Percentiles rank a stretch among this genome's conserved stretches.
Evolutionary conservation across 1,140 invertebrate genomes (phyloP).

Genomic region (Dufourea novaeangliae): DNA sequence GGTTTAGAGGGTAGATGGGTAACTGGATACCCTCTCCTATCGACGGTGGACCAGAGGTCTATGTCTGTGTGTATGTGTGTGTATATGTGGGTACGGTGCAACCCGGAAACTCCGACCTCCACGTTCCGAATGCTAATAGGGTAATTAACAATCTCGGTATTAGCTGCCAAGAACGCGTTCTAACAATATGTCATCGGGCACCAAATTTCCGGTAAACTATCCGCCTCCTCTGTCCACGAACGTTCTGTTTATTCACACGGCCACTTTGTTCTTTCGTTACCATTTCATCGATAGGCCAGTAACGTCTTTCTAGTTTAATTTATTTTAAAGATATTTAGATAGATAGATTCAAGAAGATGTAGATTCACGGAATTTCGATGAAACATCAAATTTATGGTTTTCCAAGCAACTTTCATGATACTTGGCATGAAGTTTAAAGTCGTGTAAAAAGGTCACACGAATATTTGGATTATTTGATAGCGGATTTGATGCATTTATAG

Average conservation of each 20-base stretch:
- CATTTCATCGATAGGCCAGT: too few species aligned
- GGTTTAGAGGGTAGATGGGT: constrained; percentile 31
- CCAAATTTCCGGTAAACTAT: constrained; percentile 43
- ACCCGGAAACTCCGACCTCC: constrained; percentile 36
- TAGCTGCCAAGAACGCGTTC: constrained; percentile 49
- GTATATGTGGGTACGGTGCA: constrained; percentile 23
- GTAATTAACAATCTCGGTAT: constrained; percentile 53
- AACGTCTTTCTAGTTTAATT: too few species aligned
- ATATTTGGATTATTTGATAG: too few species aligned
- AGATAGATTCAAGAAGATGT: too few species aligned
- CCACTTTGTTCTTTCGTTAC: not conserved
- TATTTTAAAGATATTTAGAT: too few species aligned
- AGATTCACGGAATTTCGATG: too few species aligned
- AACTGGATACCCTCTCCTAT: constrained; percentile 35
- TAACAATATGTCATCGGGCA: constrained; percentile 51
- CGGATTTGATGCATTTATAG: too few species aligned
- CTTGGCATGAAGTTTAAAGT: too few species aligned
- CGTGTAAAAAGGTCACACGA: too few species aligned
- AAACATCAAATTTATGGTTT: too few species aligned
- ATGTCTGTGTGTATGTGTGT: constrained; percentile 18
- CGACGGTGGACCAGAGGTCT: too few species aligned
- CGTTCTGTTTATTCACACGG: not conserved
- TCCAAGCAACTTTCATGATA: too few species aligned
- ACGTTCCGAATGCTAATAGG: constrained; percentile 50
- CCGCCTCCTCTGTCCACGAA: not conserved